Evolutionary conservation across 2,797 vertebrate genomes (phyloP).

Genomic region (Avahi laniger): DNA sequence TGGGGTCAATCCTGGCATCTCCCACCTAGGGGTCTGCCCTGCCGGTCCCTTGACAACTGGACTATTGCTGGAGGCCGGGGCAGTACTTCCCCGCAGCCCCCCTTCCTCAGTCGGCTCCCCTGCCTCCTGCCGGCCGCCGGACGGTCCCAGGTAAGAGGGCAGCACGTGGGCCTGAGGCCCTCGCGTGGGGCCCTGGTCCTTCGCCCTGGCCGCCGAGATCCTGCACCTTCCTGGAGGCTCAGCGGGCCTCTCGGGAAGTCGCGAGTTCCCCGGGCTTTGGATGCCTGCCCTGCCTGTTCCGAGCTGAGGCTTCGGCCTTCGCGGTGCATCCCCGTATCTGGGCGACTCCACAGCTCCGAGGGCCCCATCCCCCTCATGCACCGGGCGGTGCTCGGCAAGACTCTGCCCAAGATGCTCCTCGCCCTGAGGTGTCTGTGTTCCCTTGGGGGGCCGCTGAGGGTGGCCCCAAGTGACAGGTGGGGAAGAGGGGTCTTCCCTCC

Average conservation of each 20-base stretch:
- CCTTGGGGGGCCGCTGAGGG: not conserved
- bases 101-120: not conserved
- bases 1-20: not conserved
- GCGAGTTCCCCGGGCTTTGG: not conserved
- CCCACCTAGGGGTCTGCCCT: not conserved
- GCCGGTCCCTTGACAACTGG: not conserved
- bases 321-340: not conserved
- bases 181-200: not conserved
- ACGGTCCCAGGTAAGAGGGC: not conserved
- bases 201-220: not conserved
- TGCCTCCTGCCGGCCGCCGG: not conserved
- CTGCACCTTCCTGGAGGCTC: not conserved
- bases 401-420: not conserved
- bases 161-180: not conserved
- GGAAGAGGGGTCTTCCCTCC: not conserved
- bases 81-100: not conserved
- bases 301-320: not conserved
- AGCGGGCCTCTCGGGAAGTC: not conserved
- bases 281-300: not conserved
- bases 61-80: not conserved
- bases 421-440: not conserved
- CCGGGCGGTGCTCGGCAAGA: not conserved
- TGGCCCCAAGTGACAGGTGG: not conserved
- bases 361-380: not conserved
- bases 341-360: not conserved